Percentiles rank a stretch among this genome's conserved stretches.
Conservation (phyloP, 2,888 invertebrate genomes). For the Melikaiella ostensackeni region DNA sequence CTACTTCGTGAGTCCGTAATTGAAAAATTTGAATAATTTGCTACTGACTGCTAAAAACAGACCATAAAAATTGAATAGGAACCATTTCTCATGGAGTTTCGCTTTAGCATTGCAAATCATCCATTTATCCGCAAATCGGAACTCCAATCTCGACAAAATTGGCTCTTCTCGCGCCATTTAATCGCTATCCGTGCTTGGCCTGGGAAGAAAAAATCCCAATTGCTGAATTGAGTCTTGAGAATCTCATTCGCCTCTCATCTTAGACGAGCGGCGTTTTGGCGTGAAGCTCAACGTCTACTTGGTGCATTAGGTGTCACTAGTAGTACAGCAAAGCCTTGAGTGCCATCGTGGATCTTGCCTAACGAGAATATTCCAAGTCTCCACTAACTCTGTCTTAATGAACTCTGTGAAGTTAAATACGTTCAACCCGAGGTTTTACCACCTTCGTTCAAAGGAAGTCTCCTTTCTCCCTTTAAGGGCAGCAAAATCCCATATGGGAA, state of each 20-base stretch:
- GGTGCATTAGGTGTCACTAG: conserved; percentile 29
- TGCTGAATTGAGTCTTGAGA: conserved; percentile 34
- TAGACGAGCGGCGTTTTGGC: conserved; percentile 30
- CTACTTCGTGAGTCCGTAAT: not conserved
- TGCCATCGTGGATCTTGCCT: conserved; percentile 33
- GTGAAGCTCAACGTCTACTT: conserved; percentile 25
- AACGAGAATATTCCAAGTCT: conserved; percentile 30
- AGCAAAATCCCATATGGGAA: not conserved
- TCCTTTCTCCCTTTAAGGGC: not conserved
- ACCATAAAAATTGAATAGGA: not conserved
- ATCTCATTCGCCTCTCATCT: conserved; percentile 29
- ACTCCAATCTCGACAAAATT: not conserved
- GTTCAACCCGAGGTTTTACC: no score
- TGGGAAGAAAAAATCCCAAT: conserved; percentile 17
- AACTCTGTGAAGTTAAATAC: conserved; percentile 35
- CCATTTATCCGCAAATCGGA: conserved; percentile 7
- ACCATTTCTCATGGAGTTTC: conserved; percentile 1
- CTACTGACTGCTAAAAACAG: not conserved
- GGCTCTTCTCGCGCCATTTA: conserved; percentile 18
- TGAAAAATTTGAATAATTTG: not conserved
- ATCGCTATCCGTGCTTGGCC: not conserved
- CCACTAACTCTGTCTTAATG: conserved; percentile 34
- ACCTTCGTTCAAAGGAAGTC: not conserved
- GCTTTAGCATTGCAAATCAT: not conserved
- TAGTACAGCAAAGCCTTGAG: conserved; percentile 25